Conservation (phyloP, 2,888 invertebrate genomes). For the Meloe dianella region DNA sequence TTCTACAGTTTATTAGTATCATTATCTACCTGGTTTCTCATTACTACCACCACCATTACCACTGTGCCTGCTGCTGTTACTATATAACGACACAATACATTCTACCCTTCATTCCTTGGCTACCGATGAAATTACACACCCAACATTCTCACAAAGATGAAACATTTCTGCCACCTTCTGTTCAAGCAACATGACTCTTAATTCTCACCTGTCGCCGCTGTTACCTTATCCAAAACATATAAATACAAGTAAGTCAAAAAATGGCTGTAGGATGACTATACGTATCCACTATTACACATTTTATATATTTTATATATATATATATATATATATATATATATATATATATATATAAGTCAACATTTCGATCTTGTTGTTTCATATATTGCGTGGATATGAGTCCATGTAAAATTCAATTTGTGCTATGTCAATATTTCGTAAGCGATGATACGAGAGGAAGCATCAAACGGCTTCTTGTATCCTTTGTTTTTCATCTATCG, state of each 20-base stretch:
- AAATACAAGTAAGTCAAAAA: not conserved
- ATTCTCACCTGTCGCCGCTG: slow-evolving; percentile 12
- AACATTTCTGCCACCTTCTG: not conserved
- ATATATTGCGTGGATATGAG: slow-evolving; percentile 49
- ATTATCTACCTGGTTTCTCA: slow-evolving; percentile 13
- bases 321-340: slow-evolving; percentile 5
- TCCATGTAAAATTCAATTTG: slow-evolving; percentile 50
- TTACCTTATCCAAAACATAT: not conserved
- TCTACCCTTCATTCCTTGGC: not conserved
- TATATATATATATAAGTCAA: slow-evolving; percentile 30
- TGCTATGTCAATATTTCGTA: slow-evolving; percentile 40
- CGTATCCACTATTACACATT: slow-evolving; percentile 11
- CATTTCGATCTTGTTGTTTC: slow-evolving; percentile 39
- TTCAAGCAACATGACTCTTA: not conserved
- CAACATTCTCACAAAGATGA: not conserved
- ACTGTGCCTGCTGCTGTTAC: not conserved
- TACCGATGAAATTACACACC: slow-evolving; percentile 15
- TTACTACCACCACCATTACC: slow-evolving; percentile 5
- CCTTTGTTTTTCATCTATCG: not conserved
- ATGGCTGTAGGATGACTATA: not conserved
- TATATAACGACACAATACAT: not conserved
- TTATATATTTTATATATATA: too few species aligned
- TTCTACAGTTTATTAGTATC: slow-evolving; percentile 16
- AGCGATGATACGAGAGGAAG: slow-evolving; percentile 8
- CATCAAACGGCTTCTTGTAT: not conserved